Conservation (phyloP, 2,113 vertebrate genomes). For the Rhineura floridana region DNA sequence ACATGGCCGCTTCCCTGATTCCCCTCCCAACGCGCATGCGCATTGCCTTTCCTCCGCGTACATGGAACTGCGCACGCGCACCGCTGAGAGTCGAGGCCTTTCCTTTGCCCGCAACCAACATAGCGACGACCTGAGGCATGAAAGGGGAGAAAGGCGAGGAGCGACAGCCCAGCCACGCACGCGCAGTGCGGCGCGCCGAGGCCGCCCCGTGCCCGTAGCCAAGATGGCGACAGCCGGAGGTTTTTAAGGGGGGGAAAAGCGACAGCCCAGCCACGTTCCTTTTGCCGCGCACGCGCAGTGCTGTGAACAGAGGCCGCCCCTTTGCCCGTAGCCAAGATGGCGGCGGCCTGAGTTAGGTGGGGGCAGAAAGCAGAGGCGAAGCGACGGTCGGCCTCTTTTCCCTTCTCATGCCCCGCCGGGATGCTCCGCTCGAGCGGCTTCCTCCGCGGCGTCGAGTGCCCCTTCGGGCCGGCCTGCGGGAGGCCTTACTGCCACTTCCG, state of each 20-base stretch:
- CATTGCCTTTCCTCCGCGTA: not conserved
- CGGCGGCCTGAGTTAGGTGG: slow-evolving; percentile 3
- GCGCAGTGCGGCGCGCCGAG: no score
- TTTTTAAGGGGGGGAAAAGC: no score
- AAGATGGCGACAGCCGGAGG: not conserved
- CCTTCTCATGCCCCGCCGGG: not conserved
- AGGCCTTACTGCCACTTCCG: slow-evolving; percentile 93
- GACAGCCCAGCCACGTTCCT: not conserved
- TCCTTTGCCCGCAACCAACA: no score
- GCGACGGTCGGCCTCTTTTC: not conserved
- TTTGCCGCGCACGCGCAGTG: not conserved
- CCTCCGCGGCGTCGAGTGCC: slow-evolving; percentile 91
- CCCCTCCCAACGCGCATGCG: not conserved
- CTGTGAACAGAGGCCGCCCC: not conserved
- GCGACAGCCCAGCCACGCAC: no score
- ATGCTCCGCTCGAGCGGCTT: slow-evolving; percentile 92
- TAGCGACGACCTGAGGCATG: no score
- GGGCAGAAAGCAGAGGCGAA: slow-evolving; percentile 41
- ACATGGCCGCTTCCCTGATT: not conserved
- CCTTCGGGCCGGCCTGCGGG: slow-evolving; percentile 78
- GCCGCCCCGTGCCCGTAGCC: not conserved
- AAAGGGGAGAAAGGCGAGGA: no score
- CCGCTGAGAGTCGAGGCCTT: no score
- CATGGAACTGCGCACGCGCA: no score
- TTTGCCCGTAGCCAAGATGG: slow-evolving; percentile 15